Conservation (phyloP, 2,113 vertebrate species). For the Pyrgilauda ruficollis region DNA sequence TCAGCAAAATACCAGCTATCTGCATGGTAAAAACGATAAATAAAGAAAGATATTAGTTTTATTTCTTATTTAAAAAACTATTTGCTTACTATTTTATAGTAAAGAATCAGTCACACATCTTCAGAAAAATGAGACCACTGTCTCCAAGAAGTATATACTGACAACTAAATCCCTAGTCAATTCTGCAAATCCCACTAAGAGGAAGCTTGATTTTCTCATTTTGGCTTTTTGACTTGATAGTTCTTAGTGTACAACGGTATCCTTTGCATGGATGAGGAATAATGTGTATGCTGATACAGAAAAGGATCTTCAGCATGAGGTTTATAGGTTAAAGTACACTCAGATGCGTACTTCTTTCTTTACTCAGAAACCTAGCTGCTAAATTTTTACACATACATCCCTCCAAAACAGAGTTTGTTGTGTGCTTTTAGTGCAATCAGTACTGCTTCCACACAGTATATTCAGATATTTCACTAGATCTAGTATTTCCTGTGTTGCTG, state of each 20-base stretch:
- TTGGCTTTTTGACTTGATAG: not conserved
- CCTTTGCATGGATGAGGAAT: not conserved
- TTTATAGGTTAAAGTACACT: not conserved
- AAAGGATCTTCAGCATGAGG: not conserved
- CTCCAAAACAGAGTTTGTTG: not conserved
- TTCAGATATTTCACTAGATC: not conserved
- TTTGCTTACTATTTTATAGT: not conserved
- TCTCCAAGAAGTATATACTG: not conserved
- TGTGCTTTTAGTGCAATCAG: not conserved
- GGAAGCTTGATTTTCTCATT: not conserved
- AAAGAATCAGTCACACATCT: rapidly evolving
- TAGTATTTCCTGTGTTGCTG: not conserved
- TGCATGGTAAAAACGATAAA: not conserved
- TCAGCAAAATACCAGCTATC: not conserved
- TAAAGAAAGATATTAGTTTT: not conserved
- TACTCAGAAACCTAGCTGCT: not conserved
- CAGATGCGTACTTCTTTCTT: not conserved
- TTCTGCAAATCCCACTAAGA: not conserved
- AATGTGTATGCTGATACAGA: not conserved
- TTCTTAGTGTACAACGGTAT: not conserved
- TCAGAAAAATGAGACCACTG: not conserved
- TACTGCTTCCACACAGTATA: not conserved
- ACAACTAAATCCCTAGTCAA: not conserved
- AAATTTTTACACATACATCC: not conserved
- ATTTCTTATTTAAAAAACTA: not conserved